phyloP scores from a whole-genome alignment of 2,888 invertebrate species.

The Agriopis marginaria region DNA sequence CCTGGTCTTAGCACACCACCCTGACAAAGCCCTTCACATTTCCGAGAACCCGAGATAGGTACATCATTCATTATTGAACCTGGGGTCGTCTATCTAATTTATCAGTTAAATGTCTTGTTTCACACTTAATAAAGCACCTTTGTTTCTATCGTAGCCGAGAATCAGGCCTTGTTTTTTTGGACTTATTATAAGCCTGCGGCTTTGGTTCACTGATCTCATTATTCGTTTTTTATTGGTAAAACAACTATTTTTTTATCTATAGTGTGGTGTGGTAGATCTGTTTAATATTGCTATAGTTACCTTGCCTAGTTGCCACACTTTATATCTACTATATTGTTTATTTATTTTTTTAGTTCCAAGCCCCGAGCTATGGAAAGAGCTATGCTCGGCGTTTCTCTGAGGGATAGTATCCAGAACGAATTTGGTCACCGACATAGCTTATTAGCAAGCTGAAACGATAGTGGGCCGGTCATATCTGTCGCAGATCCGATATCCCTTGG shows the following conservation, averaged over 20 bases:
- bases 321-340: no score
- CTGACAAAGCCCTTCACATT: slow-evolving; percentile 3
- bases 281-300: no score
- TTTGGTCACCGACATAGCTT: no score
- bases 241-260: background rate
- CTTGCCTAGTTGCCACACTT: no score
- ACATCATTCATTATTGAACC: slow-evolving; percentile 28
- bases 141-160: slow-evolving; percentile 43
- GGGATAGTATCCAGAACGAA: no score
- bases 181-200: slow-evolving; percentile 13
- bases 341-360: no score
- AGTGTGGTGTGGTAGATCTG: no score
- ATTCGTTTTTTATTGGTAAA: slow-evolving; percentile 3
- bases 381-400: no score
- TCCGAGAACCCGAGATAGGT: slow-evolving; percentile 11
- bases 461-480: no score
- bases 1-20: background rate
- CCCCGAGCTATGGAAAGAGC: no score
- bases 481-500: no score
- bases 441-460: no score
- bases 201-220: slow-evolving; percentile 22
- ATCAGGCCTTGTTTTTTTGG: slow-evolving; percentile 28
- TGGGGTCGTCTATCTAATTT: slow-evolving; percentile 51
- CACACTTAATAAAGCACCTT: slow-evolving; percentile 57
- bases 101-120: slow-evolving; percentile 54